These are phyloP conservation scores for Trichacis sp. DNA, from an alignment of 2,888 invertebrate genomes.

Conservation along the genomic window DNA sequence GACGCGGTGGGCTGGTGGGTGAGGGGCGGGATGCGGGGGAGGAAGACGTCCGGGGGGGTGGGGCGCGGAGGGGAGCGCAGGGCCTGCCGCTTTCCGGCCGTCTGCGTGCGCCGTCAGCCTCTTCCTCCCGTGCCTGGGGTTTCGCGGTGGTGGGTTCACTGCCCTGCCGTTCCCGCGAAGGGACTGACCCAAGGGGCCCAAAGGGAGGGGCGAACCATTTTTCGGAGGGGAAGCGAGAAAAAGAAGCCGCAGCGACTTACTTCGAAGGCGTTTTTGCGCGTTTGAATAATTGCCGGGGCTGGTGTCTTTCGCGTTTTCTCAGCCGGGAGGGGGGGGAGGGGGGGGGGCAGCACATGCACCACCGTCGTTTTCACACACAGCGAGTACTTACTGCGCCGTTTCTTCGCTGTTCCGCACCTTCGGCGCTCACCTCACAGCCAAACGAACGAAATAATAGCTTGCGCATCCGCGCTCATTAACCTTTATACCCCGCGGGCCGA, in stretches of 20 bases:
- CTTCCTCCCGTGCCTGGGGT: no score
- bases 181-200: no score
- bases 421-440: conserved; percentile 40
- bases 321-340: no score
- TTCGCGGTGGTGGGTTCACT: no score
- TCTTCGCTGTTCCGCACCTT: neutral
- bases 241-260: neutral
- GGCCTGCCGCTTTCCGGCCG: conserved; percentile 61
- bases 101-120: neutral
- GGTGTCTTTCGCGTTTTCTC: neutral
- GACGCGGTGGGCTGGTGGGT: no score
- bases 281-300: neutral
- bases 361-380: no score
- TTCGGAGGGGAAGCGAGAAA: conserved; percentile 11
- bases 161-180: no score
- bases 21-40: conserved; percentile 53
- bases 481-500: conserved; percentile 63
- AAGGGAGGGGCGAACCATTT: no score
- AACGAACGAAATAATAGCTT: conserved; percentile 68
- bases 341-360: no score
- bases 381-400: no score
- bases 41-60: conserved; percentile 53
- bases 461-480: conserved; percentile 68
- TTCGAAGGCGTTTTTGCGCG: neutral
- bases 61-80: conserved; percentile 65